These are phyloP conservation scores for Florisuga fusca DNA, from an alignment of 2,797 vertebrate genomes.

Conservation along the genomic window DNA sequence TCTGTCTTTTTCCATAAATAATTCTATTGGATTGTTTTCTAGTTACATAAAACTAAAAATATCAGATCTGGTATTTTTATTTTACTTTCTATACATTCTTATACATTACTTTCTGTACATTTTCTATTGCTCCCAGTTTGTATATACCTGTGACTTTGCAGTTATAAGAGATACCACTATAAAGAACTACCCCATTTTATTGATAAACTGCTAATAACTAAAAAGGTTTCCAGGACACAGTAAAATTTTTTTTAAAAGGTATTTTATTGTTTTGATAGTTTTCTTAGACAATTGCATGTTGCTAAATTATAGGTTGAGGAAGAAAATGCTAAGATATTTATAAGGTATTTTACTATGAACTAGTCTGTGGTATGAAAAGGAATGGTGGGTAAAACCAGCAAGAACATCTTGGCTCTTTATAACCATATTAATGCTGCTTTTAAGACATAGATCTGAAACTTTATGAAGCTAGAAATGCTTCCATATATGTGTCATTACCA, in stretches of 20 bases:
- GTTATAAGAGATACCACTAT: not conserved
- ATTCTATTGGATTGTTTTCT: not conserved
- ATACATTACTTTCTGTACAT: too few species aligned
- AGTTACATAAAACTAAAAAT: not conserved
- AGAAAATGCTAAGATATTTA: not conserved
- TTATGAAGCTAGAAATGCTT: not conserved
- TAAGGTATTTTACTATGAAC: not conserved
- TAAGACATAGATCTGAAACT: not conserved
- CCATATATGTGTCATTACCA: not conserved
- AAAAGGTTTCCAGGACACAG: not conserved
- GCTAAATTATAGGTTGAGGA: not conserved
- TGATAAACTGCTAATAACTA: not conserved
- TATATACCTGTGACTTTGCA: not conserved
- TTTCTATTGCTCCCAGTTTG: not conserved
- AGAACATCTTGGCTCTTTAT: not conserved
- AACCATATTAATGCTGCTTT: not conserved
- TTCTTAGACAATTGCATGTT: not conserved
- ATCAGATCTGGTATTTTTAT: not conserved
- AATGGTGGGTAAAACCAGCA: not conserved
- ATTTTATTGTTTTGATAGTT: not conserved
- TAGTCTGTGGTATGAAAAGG: not conserved
- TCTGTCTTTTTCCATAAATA: not conserved
- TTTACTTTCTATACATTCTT: not conserved
- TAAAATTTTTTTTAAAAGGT: conserved; percentile 23
- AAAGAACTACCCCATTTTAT: not conserved